phyloP scores from a whole-genome alignment of 2,888 invertebrate species.

The Drosophila mulleri region DNA sequence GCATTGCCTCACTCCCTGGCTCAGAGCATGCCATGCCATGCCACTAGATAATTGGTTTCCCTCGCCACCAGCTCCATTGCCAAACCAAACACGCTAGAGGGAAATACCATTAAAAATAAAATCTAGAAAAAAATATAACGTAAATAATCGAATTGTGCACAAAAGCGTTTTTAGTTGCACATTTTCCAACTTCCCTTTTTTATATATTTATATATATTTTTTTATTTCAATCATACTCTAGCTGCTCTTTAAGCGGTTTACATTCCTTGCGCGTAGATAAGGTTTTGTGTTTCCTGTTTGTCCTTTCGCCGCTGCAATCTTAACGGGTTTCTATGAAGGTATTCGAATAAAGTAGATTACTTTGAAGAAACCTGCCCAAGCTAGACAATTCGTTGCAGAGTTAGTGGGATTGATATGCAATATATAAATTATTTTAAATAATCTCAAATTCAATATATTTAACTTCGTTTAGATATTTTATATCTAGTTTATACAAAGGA shows the following conservation, averaged over 20 bases:
- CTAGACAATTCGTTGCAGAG: too few relatives aligned
- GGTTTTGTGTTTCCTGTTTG: conserved; percentile 1
- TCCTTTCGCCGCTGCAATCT: background rate
- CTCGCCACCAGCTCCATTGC: conserved; percentile 26
- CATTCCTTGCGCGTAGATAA: conserved; percentile 22
- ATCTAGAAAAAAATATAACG: conserved; percentile 43
- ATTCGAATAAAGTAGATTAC: too few relatives aligned
- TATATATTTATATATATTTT: background rate
- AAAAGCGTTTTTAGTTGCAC: conserved; percentile 65
- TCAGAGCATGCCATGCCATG: conserved; percentile 25
- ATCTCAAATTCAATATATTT: too few relatives aligned
- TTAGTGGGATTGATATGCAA: too few relatives aligned
- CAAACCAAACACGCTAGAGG: conserved; percentile 51
- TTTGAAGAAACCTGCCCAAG: too few relatives aligned
- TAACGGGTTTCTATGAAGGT: background rate
- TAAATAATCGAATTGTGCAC: conserved; percentile 82
- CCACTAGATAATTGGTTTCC: conserved; percentile 73
- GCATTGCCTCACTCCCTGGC: conserved; percentile 20
- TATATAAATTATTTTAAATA: too few relatives aligned
- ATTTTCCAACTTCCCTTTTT: conserved; percentile 21
- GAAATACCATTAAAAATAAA: conserved; percentile 72
- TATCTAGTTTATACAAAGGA: too few relatives aligned
- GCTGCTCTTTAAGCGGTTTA: conserved; percentile 12
- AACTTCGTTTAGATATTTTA: too few relatives aligned
- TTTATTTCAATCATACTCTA: conserved; percentile 4